A percentile compares a stretch with the other conserved stretches of the same genome.
Evolutionary conservation across 2,888 invertebrate genomes (phyloP).

Genomic region (Agrotis segetum): DNA sequence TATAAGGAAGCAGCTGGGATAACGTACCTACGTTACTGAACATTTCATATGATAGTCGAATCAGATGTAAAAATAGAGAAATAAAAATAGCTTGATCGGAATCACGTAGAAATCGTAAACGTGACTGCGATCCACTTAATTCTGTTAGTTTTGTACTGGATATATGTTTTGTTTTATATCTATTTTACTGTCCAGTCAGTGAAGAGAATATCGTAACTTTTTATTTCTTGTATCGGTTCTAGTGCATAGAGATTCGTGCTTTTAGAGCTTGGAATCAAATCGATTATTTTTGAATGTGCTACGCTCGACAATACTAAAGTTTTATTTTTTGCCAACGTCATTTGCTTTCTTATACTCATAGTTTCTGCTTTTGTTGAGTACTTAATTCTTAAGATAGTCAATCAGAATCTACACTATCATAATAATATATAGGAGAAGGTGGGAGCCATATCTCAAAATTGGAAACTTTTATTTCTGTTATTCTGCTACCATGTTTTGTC

Average conservation of each 20-base stretch:
- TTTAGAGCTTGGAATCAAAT: background rate
- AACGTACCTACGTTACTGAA: background rate
- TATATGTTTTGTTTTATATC: slow-evolving; percentile 16
- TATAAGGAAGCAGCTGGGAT: slow-evolving; percentile 8
- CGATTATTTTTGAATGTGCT: background rate
- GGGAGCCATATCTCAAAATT: too few species aligned
- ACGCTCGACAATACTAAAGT: too few species aligned
- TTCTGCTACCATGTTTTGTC: too few species aligned
- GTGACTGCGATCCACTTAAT: slow-evolving; percentile 18
- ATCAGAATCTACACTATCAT: too few species aligned
- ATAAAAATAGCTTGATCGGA: slow-evolving; percentile 45
- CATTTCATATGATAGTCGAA: slow-evolving; percentile 17
- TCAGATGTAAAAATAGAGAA: slow-evolving; percentile 44
- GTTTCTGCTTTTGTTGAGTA: too few species aligned
- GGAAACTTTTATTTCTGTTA: too few species aligned
- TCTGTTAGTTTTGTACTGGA: slow-evolving; percentile 19
- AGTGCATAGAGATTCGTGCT: background rate
- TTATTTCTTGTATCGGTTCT: background rate
- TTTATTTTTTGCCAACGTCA: background rate
- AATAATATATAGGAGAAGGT: too few species aligned
- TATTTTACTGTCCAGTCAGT: background rate
- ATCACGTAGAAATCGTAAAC: slow-evolving; percentile 37
- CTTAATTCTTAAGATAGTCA: too few species aligned
- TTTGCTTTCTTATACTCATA: too few species aligned
- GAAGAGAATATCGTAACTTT: background rate